Evolutionary conservation across 2,113 vertebrate genomes (phyloP).

Genomic region (Papio anubis): DNA sequence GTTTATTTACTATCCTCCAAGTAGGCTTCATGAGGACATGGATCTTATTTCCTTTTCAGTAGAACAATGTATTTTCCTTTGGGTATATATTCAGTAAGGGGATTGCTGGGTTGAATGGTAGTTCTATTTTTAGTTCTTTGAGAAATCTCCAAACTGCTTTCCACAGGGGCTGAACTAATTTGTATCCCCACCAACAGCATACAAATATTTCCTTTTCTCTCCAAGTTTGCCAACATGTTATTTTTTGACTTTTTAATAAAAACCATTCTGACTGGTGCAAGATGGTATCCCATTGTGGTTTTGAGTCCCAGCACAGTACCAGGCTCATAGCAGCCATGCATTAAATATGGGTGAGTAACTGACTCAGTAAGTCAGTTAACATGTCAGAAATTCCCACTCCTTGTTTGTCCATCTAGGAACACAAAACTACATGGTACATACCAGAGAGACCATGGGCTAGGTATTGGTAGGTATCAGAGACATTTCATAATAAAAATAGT

Average conservation of each 20-base stretch:
- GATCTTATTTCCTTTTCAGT: background rate
- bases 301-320: background rate
- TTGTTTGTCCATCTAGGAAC: background rate
- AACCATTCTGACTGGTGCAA: too few relatives aligned
- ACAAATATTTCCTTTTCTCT: too few relatives aligned
- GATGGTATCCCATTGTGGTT: too few relatives aligned
- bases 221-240: too few relatives aligned
- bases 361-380: background rate
- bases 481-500: background rate
- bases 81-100: too few relatives aligned
- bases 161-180: too few relatives aligned
- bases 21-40: background rate
- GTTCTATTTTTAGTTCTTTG: too few relatives aligned
- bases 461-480: background rate
- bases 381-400: background rate
- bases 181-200: too few relatives aligned
- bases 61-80: too few relatives aligned
- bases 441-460: background rate
- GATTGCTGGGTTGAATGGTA: too few relatives aligned
- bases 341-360: background rate
- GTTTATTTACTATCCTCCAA: background rate
- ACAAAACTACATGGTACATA: background rate
- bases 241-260: too few relatives aligned
- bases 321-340: background rate
- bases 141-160: too few relatives aligned